Base-by-base conservation (phyloP, 30 jellyfish, hydroid and myxozoan genomes). In the Aurelia sp. region DNA sequence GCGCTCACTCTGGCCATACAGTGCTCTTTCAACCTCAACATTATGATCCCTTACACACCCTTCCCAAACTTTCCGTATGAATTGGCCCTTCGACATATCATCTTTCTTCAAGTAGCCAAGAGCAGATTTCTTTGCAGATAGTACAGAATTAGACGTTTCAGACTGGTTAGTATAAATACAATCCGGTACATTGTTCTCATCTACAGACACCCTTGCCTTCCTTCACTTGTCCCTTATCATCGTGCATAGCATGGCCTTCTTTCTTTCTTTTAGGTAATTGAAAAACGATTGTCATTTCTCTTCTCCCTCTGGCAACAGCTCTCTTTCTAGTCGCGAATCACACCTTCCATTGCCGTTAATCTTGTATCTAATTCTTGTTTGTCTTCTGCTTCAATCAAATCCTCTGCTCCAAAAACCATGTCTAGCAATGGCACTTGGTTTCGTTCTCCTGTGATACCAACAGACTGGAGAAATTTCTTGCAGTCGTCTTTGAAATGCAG, bases 61-160 rank as follows among this genome's bases (percentile, higher is more conserved):
- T 64, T 71, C 66, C 82, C 82, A 71, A 33, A 71, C 67, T 13
- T 38, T 27, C 27, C 67, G 9, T 27, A 71, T 38, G 82, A 71
- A 71, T 38, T 71, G 63, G 15, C 20, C 33, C 33, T 71, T 71
- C n/a, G 82, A 71, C 22, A 71, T n/a, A 48, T 71, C 66, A 18
- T 71, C 67, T 64, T 71, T 71, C 67, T 71, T 71, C 27, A 74
- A 71, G 67, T 71, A 71, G 22, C 82, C 82, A 13, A 71, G 67
- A 33, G 82, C 20, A 9, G 67, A 16, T 48, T 71, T 71, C 22
- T 24, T 71, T 22, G 82, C 67, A 13, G 82, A 38, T 2, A 71
- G 66, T 24, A 33, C 33, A 18, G 47, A 35, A 35, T 35, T 35
- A 5, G 47, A 35, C 47, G 47, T 35, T 35, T 35, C 47, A 5